Evolutionary conservation across 2,113 vertebrate species (phyloP).

Genomic region (Dissostichus mawsoni): DNA sequence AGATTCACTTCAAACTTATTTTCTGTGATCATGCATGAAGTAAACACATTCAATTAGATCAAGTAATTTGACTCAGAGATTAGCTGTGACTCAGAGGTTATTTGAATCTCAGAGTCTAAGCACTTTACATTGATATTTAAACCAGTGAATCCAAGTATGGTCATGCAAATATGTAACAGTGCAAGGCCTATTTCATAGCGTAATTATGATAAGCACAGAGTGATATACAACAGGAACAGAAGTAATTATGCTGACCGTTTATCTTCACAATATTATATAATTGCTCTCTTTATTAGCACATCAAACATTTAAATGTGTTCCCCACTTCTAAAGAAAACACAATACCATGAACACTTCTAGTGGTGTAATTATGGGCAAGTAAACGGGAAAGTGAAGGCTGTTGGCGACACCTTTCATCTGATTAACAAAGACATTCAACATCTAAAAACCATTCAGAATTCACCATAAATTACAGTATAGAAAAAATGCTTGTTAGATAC

Average conservation of each 20-base stretch:
- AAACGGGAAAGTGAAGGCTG: background rate
- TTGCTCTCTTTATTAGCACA: conserved; percentile 63
- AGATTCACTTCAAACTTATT: conserved; percentile 5
- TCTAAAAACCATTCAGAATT: conserved; percentile 11
- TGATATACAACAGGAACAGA: conserved; percentile 45
- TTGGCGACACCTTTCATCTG: conserved; percentile 30
- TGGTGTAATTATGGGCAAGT: conserved; percentile 39
- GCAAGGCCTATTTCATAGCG: conserved; percentile 21
- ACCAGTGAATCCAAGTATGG: conserved; percentile 25
- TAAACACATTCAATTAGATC: conserved; percentile 41
- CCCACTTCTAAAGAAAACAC: conserved; percentile 29
- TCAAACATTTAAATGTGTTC: conserved; percentile 53
- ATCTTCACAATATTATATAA: conserved; percentile 61
- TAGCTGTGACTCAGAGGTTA: conserved; percentile 33
- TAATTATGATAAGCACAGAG: conserved; percentile 54
- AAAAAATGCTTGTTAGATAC: conserved; percentile 13
- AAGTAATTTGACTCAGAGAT: conserved; percentile 28
- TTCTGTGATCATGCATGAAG: conserved; percentile 22
- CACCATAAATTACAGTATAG: conserved; percentile 25
- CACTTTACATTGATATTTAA: conserved; percentile 41
- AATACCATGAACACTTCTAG: conserved; percentile 18
- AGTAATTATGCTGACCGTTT: conserved; percentile 58
- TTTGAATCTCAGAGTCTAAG: conserved; percentile 29
- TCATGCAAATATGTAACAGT: conserved; percentile 35
- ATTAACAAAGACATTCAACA: conserved; percentile 30